Conservation (phyloP, 1,140 invertebrate genomes). For the Atta cephalotes region DNA sequence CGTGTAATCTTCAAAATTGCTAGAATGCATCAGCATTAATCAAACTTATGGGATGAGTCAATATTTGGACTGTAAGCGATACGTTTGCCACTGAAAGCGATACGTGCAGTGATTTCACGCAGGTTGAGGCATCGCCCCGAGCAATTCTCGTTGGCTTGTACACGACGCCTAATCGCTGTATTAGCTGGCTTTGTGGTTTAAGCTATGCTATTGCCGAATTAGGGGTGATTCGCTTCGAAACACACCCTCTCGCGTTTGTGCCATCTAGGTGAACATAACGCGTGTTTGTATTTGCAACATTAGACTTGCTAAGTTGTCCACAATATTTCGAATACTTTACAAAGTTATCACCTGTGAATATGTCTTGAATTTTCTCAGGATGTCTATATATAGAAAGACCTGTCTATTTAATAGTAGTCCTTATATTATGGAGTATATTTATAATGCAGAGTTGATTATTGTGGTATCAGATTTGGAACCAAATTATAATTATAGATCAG, state of each 20-base stretch:
- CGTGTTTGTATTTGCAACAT: constrained; percentile 19
- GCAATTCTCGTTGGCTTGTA: constrained; percentile 76
- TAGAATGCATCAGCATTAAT: background rate
- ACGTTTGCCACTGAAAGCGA: constrained; percentile 67
- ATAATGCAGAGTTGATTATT: background rate
- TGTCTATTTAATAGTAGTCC: background rate
- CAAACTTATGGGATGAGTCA: constrained; percentile 18
- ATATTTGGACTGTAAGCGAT: constrained; percentile 38
- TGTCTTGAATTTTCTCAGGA: background rate
- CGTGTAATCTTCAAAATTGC: background rate
- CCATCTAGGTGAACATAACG: constrained; percentile 55
- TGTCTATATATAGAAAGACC: background rate
- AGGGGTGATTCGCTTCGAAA: constrained; percentile 78
- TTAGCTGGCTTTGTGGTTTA: constrained; percentile 81
- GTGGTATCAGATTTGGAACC: background rate
- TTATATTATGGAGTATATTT: background rate
- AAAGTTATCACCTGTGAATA: background rate
- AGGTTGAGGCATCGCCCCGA: constrained; percentile 70
- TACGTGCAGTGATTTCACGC: constrained; percentile 76
- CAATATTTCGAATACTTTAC: background rate
- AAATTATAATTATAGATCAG: background rate
- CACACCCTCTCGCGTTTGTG: constrained; percentile 68
- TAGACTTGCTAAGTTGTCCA: background rate
- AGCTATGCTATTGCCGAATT: constrained; percentile 82
- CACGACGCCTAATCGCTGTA: constrained; percentile 80